Evolutionary conservation across 2,113 vertebrate species (phyloP).

Genomic region (Dolichotis patagonum): DNA sequence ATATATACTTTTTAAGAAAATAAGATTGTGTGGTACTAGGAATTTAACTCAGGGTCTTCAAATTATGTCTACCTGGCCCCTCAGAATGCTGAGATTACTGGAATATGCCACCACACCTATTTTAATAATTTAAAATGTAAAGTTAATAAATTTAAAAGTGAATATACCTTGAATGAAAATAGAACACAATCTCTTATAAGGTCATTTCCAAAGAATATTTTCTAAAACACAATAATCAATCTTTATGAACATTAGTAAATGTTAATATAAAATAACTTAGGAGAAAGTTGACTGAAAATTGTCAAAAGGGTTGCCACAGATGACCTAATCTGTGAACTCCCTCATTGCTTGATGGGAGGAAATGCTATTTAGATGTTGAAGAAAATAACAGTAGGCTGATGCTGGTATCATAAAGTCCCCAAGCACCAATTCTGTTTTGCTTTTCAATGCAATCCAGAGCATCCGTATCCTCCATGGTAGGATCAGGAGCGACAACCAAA

Average conservation of each 20-base stretch:
- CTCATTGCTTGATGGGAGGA: neutral
- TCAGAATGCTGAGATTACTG: neutral
- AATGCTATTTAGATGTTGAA: neutral
- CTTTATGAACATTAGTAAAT: neutral
- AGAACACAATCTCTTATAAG: too few species aligned
- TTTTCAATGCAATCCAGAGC: neutral
- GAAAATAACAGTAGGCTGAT: neutral
- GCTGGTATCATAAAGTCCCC: neutral
- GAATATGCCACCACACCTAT: neutral
- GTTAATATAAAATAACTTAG: neutral
- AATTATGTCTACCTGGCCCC: neutral
- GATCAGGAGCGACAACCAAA: fast-evolving
- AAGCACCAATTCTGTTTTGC: neutral
- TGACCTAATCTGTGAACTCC: neutral
- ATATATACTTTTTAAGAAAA: neutral
- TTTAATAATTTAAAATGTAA: neutral
- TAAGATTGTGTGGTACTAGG: neutral
- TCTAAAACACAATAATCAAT: neutral
- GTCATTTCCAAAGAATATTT: too few species aligned
- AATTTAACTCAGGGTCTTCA: neutral
- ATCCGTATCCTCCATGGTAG: neutral
- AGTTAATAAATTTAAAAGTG: neutral
- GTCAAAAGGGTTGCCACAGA: fast-evolving
- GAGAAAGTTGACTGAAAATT: neutral
- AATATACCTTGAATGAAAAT: neutral